Percentiles rank a stretch among this genome's conserved stretches.
Evolutionary conservation across 2,888 invertebrate species (phyloP).

Genomic region (Gymnosoma rotundatum): DNA sequence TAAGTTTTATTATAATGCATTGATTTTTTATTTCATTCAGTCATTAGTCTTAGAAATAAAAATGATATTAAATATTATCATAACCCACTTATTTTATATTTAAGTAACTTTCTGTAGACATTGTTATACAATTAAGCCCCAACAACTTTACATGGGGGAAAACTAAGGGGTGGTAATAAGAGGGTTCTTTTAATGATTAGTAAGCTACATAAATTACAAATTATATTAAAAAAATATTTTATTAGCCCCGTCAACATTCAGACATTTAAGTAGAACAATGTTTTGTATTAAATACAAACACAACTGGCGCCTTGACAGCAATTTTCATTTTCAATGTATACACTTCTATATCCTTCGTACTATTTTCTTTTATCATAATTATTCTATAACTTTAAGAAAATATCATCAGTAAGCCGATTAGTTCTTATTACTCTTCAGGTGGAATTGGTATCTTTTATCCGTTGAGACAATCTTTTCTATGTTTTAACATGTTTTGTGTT

Average conservation of each 20-base stretch:
- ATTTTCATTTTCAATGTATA: conserved; percentile 44
- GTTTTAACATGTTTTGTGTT: no score
- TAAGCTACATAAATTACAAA: conserved; percentile 37
- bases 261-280: background rate
- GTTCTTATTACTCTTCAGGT: no score
- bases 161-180: background rate
- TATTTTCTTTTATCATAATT: no score
- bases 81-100: conserved; percentile 59
- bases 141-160: no score
- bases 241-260: conserved; percentile 48
- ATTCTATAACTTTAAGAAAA: no score
- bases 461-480: no score
- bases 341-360: conserved; percentile 25
- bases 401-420: no score
- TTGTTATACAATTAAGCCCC: background rate
- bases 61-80: conserved; percentile 65
- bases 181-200: background rate
- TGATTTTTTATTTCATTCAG: conserved; percentile 33
- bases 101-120: conserved; percentile 30
- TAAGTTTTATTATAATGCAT: conserved; percentile 1
- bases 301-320: conserved; percentile 51
- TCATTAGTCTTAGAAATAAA: conserved; percentile 52
- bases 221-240: conserved; percentile 64
- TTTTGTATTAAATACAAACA: conserved; percentile 35
- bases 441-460: no score